phyloP scores from a whole-genome alignment of 2,113 vertebrate genomes.

The Centrocercus urophasianus region DNA sequence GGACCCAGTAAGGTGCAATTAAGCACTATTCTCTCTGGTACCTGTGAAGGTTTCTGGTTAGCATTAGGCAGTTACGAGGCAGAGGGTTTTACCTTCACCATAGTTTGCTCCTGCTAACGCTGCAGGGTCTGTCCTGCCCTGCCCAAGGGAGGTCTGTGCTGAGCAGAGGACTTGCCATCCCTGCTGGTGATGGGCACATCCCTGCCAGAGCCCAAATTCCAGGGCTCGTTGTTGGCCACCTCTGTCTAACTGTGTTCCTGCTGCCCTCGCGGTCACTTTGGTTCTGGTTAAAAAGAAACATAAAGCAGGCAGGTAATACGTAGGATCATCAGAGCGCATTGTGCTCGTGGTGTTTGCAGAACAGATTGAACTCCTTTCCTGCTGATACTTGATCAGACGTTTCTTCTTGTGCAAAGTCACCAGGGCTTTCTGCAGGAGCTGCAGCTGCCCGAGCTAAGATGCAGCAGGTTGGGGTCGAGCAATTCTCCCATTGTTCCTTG shows the following conservation, averaged over 20 bases:
- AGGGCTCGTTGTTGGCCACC: not conserved
- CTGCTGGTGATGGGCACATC: not conserved
- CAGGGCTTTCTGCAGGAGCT: not conserved
- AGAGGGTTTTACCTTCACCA: not conserved
- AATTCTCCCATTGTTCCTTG: not conserved
- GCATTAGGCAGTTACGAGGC: not conserved
- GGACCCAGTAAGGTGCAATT: too few relatives aligned
- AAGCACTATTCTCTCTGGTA: not conserved
- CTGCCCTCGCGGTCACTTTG: not conserved
- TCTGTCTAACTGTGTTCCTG: not conserved
- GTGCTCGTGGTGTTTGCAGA: not conserved
- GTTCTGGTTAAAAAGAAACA: not conserved
- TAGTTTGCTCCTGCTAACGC: not conserved
- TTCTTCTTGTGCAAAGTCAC: not conserved
- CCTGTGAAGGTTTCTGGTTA: not conserved
- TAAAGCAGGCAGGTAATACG: not conserved
- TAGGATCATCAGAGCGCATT: accelerated
- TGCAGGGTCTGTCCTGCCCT: not conserved
- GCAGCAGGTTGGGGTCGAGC: not conserved
- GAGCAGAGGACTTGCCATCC: not conserved
- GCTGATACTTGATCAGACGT: not conserved
- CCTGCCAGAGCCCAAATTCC: not conserved
- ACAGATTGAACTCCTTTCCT: not conserved
- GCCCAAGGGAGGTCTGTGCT: not conserved
- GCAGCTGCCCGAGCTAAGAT: not conserved